Percentiles rank a stretch among this genome's conserved stretches.
Conservation (phyloP, 2,888 invertebrate genomes). For the Ryuthela nishihirai region DNA sequence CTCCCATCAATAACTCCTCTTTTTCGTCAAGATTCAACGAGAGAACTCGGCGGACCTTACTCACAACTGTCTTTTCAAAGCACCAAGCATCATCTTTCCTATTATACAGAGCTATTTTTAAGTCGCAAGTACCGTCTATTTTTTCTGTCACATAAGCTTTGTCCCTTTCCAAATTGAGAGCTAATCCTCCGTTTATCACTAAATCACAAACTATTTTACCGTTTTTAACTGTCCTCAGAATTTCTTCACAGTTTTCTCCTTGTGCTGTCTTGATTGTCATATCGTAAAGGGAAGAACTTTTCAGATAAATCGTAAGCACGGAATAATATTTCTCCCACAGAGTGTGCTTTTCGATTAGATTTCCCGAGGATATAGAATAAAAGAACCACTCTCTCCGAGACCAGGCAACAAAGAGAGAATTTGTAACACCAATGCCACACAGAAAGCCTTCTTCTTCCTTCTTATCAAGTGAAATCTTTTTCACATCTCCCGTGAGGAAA, state of each 20-base stretch:
- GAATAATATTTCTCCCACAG: not conserved
- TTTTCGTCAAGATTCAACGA: not conserved
- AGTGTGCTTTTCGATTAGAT: slow-evolving; percentile 1
- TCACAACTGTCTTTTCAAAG: not conserved
- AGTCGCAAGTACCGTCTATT: not conserved
- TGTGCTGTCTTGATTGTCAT: slow-evolving; percentile 1
- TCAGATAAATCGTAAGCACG: not conserved
- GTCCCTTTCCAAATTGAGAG: not conserved
- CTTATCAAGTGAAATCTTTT: slow-evolving; percentile 62
- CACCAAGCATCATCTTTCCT: too few species aligned
- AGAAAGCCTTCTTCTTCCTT: slow-evolving; percentile 55
- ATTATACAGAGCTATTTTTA: too few species aligned
- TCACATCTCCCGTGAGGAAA: slow-evolving; percentile 88
- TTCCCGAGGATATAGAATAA: slow-evolving; percentile 56
- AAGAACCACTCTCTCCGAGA: slow-evolving; percentile 68
- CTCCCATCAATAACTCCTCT: not conserved
- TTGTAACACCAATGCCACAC: slow-evolving; percentile 63
- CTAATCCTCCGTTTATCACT: not conserved
- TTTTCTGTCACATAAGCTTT: not conserved
- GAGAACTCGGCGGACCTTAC: not conserved
- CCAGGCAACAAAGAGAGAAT: slow-evolving; percentile 70
- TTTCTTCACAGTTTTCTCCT: not conserved
- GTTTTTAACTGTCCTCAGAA: not conserved
- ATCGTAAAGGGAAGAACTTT: not conserved
- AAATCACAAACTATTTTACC: not conserved